These are phyloP conservation scores for Diphyllodes magnificus DNA, from an alignment of 2,113 vertebrate genomes.

Conservation along the genomic window DNA sequence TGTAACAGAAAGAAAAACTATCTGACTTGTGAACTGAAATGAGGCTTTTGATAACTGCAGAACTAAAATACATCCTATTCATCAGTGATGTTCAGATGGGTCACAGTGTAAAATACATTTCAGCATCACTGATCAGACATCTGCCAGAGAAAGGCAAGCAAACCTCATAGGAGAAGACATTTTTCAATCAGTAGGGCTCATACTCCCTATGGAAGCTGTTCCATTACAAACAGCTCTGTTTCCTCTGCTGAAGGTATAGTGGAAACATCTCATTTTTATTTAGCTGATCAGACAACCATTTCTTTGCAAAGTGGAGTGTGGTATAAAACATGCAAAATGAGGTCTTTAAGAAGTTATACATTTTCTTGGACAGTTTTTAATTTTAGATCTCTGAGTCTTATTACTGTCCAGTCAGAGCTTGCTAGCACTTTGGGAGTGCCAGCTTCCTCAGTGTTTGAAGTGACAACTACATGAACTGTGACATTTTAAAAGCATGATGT, in stretches of 20 bases:
- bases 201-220: neutral
- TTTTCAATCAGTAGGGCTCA: neutral
- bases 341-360: neutral
- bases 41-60: slow-evolving; percentile 7
- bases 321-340: slow-evolving; percentile 12
- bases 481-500: slow-evolving; percentile 34
- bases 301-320: neutral
- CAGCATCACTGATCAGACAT: neutral
- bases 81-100: neutral
- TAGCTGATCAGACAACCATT: neutral
- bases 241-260: slow-evolving; percentile 5
- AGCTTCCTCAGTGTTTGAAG: neutral
- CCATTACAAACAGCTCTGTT: neutral
- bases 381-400: slow-evolving; percentile 6
- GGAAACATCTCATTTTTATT: slow-evolving; percentile 48
- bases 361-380: slow-evolving; percentile 31
- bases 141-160: neutral
- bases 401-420: neutral
- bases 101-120: neutral
- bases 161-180: neutral
- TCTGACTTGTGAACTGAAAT: neutral
- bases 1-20: slow-evolving; percentile 8
- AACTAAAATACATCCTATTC: neutral
- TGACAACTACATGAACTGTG: neutral
- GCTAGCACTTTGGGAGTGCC: neutral